Evolutionary conservation across 1,140 invertebrate genomes (phyloP), one percentile per base, ranked within the genome.

Genomic region (Hermetia illucens): DNA sequence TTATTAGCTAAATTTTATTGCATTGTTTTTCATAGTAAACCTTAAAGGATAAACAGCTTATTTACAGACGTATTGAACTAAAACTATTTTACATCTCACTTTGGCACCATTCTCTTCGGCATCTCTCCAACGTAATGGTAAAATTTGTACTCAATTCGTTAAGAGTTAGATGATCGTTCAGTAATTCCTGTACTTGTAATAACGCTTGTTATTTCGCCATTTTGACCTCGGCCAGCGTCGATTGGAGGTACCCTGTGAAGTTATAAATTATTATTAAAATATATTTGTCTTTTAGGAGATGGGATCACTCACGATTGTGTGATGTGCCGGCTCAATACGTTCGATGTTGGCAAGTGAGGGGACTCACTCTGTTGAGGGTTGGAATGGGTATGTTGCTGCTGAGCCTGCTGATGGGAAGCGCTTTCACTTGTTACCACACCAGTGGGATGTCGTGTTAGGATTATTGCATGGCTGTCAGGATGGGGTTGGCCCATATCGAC

Each of bases 231-330:
- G 18, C 46, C 44, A 34, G 39, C 47, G 21, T 60, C 57, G 25
- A 59, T 55, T 33, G 51, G 41, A 38, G 56, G 48, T 6, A 60
- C 53, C 22, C 57, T 60, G 38, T 20, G n/a, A n/a, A n/a, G n/a
- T n/a, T n/a, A n/a, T n/a, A n/a, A 35, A 42, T 31, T 22, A 21
- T 15, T 1, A 20, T n/a, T n/a, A n/a, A n/a, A n/a, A n/a, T n/a
- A n/a, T n/a, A n/a, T n/a, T n/a, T n/a, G n/a, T n/a, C n/a, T n/a
- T n/a, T n/a, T n/a, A n/a, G n/a, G n/a, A n/a, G n/a, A n/a, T n/a
- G n/a, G n/a, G n/a, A n/a, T n/a, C n/a, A 55, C 58, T 54, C 43
- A 63, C 61, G 54, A 49, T 37, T 58, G 59, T n/a, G 52, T 45
- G 33, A 62, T 55, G 42, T 62, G 60, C n/a, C 60, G 46, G 45